Conservation (phyloP, 2,797 vertebrate genomes). For the Loriculus beryllinus region DNA sequence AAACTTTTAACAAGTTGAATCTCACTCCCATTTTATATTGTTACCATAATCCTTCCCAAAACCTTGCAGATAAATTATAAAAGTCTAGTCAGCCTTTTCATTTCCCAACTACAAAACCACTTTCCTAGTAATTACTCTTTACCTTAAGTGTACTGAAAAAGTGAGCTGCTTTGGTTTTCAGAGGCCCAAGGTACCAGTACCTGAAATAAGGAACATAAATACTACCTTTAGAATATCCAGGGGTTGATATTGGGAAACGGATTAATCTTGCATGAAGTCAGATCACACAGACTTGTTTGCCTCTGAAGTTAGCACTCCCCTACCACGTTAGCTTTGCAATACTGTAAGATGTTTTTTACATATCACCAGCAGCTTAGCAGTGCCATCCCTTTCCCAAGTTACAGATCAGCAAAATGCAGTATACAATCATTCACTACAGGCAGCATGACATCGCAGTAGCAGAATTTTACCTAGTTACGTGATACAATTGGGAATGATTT, state of each 20-base stretch:
- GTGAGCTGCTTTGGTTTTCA: constrained; percentile 92
- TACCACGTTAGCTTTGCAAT: neutral
- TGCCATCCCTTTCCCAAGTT: neutral
- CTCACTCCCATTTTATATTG: neutral
- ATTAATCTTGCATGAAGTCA: neutral
- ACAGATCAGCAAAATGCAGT: neutral
- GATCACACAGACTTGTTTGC: neutral
- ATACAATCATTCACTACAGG: neutral
- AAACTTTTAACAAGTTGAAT: neutral
- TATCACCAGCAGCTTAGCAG: neutral
- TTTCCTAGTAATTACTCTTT: neutral
- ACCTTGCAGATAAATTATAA: neutral
- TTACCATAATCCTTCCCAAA: neutral
- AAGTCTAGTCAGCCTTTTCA: neutral
- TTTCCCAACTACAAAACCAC: neutral
- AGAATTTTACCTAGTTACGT: neutral
- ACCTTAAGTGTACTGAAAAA: constrained; percentile 90
- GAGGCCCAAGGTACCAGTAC: constrained; percentile 96
- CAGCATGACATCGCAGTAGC: neutral
- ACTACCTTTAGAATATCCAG: neutral
- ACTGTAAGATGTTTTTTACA: neutral
- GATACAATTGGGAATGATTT: neutral
- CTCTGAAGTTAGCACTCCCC: neutral
- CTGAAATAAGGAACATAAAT: constrained; percentile 66
- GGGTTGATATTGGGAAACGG: neutral